Evolutionary conservation across 2,888 invertebrate genomes (phyloP), one percentile per base, ranked within the genome.

Genomic region (Mayetiola destructor): DNA sequence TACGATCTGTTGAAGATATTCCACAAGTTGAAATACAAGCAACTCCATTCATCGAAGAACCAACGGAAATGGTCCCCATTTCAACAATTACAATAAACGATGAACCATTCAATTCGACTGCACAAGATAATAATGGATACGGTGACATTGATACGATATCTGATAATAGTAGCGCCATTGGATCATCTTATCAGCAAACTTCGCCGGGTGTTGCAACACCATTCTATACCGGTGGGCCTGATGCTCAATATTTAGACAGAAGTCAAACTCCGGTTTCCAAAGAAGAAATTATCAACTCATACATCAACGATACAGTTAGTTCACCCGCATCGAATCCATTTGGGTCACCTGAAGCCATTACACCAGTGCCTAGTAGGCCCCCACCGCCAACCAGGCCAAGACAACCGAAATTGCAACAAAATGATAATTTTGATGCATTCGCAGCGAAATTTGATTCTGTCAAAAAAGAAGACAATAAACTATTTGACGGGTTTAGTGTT

Each of bases 341-440:
- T 60, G 69, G 71, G 18, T 63, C 64, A 6, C 62, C 64, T 14
- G 69, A 70, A 59, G 18, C 29, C 2, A 56, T 52, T 12, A 32
- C 48, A 36, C 55, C 59, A 8, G 37, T 57, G 3, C 57, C 59
- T 18, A 56, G 58, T 21, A 57, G 60, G 16, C 67, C 67, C 14
- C 35, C 29, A 12, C 40, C 55, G 37, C 55, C 57, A 52, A 9
- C 53, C 52, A 37, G 42, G 39, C 42, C 52, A 37, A n/a, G 35
- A 37, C 27, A 48, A 30, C 18, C 39, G 21, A 8, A 16, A 20
- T 40, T 39, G n/a, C 27, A 8, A 59, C 75, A 77, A 39, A 77
- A 76, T 0, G 83, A 84, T 62, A 82, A 80, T 27, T 92, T 92
- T 63, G 92, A 92, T 69, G 91, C 88, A 0, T 93, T 93, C 64